Evolutionary conservation across 2,888 invertebrate genomes (phyloP), one percentile per base, ranked within the genome.

Genomic region (Alviniconcha strummeri): DNA sequence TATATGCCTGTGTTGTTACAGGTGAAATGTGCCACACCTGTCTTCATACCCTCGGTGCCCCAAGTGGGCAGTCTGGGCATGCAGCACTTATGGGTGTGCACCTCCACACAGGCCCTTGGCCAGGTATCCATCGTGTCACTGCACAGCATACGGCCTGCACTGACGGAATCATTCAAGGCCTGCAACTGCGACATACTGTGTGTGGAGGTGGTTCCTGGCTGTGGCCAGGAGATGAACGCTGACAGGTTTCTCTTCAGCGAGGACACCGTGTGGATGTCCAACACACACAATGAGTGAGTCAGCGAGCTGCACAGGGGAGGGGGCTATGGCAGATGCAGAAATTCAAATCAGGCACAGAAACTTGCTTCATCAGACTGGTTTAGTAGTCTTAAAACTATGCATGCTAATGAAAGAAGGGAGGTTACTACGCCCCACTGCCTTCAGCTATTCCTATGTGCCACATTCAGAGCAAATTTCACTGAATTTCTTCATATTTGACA

Each of bases 1-100:
- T 60, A 60, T 4, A 8, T 13, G 8, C 4, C 60, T 60, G 60
- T 60, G 60, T 60, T 60, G n/a, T 83, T 84, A 7, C 86, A 93
- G 93, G 89, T 93, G 60, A 89, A 89, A 79, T 93, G 92, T 89
- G 91, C 91, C 19, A 90, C 91, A n/a, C 90, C 90, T 64, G 91
- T 93, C 7, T 89, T 91, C 79, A 86, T 93, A 36, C 90, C 92
- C 0, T 88, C 88, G 3, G 5, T 64, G 56, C 67, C 69, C 7
- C 55, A 69, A n/a, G 77, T 69, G 6, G 60, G 5, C 64, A 82
- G 84, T 17, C 9, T 94, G 78, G 92, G 93, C 19, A 96, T 97
- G 90, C 97, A 96, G 89, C 96, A 97, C 92, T 95, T 98, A 88
- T 98, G 98, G 98, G 96, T 98, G 87, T 97, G 97, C 93, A 97